These are phyloP conservation scores for Sturmia bella DNA, from an alignment of 2,888 invertebrate genomes.

Conservation along the genomic window DNA sequence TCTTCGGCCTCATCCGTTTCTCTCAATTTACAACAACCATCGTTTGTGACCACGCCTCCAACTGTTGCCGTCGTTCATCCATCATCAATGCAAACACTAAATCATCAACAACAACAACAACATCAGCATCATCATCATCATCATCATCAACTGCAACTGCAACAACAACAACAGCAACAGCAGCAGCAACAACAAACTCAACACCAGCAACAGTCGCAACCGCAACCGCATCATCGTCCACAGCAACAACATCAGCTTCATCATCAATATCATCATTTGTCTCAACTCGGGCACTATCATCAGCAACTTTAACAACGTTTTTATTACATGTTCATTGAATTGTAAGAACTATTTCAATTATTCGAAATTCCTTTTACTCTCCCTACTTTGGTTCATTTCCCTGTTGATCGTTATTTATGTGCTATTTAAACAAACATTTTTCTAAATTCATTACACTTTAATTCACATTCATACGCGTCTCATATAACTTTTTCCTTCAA, in stretches of 20 bases:
- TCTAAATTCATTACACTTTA: constrained; percentile 23
- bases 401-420: constrained; percentile 53
- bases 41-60: constrained; percentile 46
- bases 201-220: constrained; percentile 39
- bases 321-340: constrained; percentile 67
- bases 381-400: constrained; percentile 53
- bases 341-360: constrained; percentile 66
- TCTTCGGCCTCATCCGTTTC: constrained; percentile 61
- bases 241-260: constrained; percentile 61
- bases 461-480: not conserved
- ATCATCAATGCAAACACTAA: constrained; percentile 36
- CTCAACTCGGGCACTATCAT: constrained; percentile 66
- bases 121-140: constrained; percentile 43
- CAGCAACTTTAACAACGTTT: constrained; percentile 70
- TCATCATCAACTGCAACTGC: constrained; percentile 21
- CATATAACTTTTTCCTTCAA: not conserved
- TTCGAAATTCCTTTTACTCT: constrained; percentile 56
- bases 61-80: constrained; percentile 39
- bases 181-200: constrained; percentile 9
- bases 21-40: constrained; percentile 43
- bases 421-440: constrained; percentile 46
- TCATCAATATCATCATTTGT: constrained; percentile 62
- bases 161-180: constrained; percentile 19
- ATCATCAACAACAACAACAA: constrained; percentile 36
- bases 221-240: constrained; percentile 48